A percentile compares a stretch with the other conserved stretches of the same genome.
Evolutionary conservation across 2,888 invertebrate species (phyloP).

Genomic region (Tenthredo mesomela): DNA sequence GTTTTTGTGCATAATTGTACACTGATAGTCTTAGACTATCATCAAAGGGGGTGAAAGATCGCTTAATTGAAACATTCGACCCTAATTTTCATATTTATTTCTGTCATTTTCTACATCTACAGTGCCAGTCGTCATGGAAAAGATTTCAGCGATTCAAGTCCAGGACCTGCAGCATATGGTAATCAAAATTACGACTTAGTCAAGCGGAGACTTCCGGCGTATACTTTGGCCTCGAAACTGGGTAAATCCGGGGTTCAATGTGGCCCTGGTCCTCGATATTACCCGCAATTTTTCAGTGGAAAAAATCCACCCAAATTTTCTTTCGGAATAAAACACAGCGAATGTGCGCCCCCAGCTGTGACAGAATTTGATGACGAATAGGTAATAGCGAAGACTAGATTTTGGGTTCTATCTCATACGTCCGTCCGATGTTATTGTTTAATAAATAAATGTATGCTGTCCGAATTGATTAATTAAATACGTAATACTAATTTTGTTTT

Average conservation of each 20-base stretch:
- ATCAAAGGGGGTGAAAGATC: not conserved
- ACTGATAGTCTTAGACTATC: too few relatives aligned
- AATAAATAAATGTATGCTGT: constrained; percentile 25
- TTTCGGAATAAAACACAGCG: constrained; percentile 82
- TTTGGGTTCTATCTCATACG: not conserved
- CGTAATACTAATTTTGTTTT: not conserved
- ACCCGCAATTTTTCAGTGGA: constrained; percentile 59
- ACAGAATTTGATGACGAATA: constrained; percentile 79
- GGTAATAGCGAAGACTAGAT: not conserved
- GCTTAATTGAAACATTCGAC: not conserved
- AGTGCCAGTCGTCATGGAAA: constrained; percentile 62
- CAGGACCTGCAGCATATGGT: constrained; percentile 72
- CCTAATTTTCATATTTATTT: not conserved
- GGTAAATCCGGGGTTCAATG: constrained; percentile 50
- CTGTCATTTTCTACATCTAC: not conserved
- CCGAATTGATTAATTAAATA: not conserved
- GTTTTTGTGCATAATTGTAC: not conserved
- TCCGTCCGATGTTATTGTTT: constrained; percentile 8
- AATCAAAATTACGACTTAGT: constrained; percentile 62
- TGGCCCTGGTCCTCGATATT: constrained; percentile 71
- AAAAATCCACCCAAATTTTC: constrained; percentile 77
- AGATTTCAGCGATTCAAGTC: constrained; percentile 58
- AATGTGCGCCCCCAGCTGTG: constrained; percentile 81
- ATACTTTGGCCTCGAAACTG: constrained; percentile 64
- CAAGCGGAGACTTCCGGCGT: constrained; percentile 69